phyloP scores from a whole-genome alignment of 2,888 invertebrate genomes.

The Platerodrilus igneus region DNA sequence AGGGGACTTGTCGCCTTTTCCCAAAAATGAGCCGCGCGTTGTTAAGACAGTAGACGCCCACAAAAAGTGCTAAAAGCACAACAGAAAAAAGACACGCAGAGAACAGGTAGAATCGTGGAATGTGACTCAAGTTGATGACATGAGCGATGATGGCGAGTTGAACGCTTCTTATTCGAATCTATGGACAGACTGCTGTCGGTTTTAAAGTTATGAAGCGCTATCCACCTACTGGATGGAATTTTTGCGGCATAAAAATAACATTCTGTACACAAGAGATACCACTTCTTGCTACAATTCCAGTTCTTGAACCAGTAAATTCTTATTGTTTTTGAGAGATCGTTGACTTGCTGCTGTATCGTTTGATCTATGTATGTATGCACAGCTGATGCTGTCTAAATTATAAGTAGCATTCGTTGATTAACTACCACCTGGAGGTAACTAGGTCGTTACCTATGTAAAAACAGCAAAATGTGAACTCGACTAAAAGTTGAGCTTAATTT shows the following conservation, averaged over 20 bases:
- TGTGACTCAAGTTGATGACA: slow-evolving; percentile 26
- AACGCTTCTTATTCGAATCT: slow-evolving; percentile 18
- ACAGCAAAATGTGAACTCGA: too few relatives aligned
- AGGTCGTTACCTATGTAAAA: too few relatives aligned
- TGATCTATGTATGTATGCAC: too few relatives aligned
- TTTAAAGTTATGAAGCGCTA: slow-evolving; percentile 39
- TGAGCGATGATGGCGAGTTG: slow-evolving; percentile 25
- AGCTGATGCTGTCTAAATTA: too few relatives aligned
- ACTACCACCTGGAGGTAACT: too few relatives aligned
- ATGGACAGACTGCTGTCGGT: slow-evolving; percentile 22
- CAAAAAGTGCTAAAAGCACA: slow-evolving; percentile 29
- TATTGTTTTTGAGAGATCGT: slow-evolving; percentile 37
- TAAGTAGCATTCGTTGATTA: too few relatives aligned
- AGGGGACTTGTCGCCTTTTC: slow-evolving; percentile 33
- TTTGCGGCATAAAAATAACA: slow-evolving; percentile 37
- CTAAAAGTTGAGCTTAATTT: too few relatives aligned
- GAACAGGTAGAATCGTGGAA: slow-evolving; percentile 23
- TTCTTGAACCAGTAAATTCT: slow-evolving; percentile 37
- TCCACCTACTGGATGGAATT: slow-evolving; percentile 37
- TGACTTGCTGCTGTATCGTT: too few relatives aligned
- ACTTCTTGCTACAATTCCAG: slow-evolving; percentile 39
- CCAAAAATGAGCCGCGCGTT: slow-evolving; percentile 35
- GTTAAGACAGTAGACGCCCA: slow-evolving; percentile 31
- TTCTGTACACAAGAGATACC: slow-evolving; percentile 38
- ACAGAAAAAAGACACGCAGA: slow-evolving; percentile 20